Evolutionary conservation across 1,140 invertebrate species (phyloP), one percentile per base, ranked within the genome.

Genomic region (Drosophila micromelanica): DNA sequence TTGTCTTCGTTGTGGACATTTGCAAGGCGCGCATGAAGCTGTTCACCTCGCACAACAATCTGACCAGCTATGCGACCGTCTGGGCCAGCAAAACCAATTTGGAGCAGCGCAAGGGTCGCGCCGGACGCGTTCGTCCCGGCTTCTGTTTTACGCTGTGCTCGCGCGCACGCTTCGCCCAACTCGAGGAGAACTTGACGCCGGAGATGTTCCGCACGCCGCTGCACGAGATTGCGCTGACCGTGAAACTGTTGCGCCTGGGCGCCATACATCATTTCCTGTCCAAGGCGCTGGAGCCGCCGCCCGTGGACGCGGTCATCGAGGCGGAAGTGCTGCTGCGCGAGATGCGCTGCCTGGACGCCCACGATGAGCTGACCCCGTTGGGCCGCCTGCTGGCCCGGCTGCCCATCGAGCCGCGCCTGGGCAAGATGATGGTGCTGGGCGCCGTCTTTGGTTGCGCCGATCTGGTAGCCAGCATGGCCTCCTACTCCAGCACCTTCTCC

Each of bases 161-260:
- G 0, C 92, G 93, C 60, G 95, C 96, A 0, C 93, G 97, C 15
- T 97, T 92, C 82, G 93, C 95, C 0, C 95, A 94, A 57, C 93
- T 99, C 49, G 98, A 99, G 8, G 96, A 98, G 78, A 97, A 98
- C 80, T 95, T 97, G 89, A 98, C 97, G 0, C 97, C 98, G 0
- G 98, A 99, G 93, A 99, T 99, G 94, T 98, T 99, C 92, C 94
- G 98, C 54, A 99, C 98, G 2, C 98, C 98, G 0, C 93, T 99
- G 3, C 98, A 99, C 90, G 98, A 99, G 90, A 92, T 98, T 42
- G 96, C 96, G 0, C 93, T 98, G 12, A 96, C 95, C 65, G 96
- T 97, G 90, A 92, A 92, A 52, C 92, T 99, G 2, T 93, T 99
- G n/a, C 94, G 96, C 54, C 92, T 99, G 3, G 98, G 98, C 56